Conservation (phyloP, 2,888 invertebrate species). For the Drosophila buzzatii region DNA sequence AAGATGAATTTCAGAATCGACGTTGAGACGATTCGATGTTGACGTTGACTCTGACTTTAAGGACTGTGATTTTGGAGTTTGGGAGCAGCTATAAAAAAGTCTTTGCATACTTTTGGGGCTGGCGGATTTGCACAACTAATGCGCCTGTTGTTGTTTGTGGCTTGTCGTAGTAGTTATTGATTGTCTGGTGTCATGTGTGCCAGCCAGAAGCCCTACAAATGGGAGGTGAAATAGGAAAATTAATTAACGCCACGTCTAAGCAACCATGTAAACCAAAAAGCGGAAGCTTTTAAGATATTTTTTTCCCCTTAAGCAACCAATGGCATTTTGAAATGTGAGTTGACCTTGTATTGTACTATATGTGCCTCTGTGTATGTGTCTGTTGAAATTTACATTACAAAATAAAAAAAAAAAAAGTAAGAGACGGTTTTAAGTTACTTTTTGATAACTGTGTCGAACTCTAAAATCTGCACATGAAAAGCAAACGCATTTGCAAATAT, state of each 20-base stretch:
- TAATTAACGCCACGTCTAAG: slow-evolving; percentile 41
- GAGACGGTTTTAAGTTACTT: slow-evolving; percentile 19
- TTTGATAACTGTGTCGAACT: slow-evolving; percentile 1
- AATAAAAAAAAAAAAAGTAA: slow-evolving; percentile 50
- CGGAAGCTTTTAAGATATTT: slow-evolving; percentile 80
- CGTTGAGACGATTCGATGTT: slow-evolving; percentile 23
- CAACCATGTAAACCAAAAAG: slow-evolving; percentile 61
- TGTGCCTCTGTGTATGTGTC: slow-evolving; percentile 6
- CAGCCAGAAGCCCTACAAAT: slow-evolving; percentile 1
- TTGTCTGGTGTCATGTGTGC: slow-evolving; percentile 76
- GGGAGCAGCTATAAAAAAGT: slow-evolving; percentile 52
- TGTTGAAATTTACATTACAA: slow-evolving; percentile 51
- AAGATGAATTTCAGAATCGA: slow-evolving; percentile 37
- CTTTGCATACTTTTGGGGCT: slow-evolving; percentile 66
- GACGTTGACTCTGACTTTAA: slow-evolving; percentile 14
- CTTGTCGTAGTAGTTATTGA: slow-evolving; percentile 81
- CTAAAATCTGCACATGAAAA: slow-evolving; percentile 68
- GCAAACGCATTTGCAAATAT: slow-evolving; percentile 77
- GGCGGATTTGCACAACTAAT: slow-evolving; percentile 75
- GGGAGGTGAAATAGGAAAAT: too few species aligned
- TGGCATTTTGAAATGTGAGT: slow-evolving; percentile 36
- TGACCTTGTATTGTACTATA: not conserved
- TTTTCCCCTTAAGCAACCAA: slow-evolving; percentile 9
- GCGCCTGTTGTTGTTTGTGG: slow-evolving; percentile 71
- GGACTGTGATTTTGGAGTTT: slow-evolving; percentile 70